Base-by-base conservation (phyloP, 2,888 invertebrate genomes). In the Tubulanus polymorphus region DNA sequence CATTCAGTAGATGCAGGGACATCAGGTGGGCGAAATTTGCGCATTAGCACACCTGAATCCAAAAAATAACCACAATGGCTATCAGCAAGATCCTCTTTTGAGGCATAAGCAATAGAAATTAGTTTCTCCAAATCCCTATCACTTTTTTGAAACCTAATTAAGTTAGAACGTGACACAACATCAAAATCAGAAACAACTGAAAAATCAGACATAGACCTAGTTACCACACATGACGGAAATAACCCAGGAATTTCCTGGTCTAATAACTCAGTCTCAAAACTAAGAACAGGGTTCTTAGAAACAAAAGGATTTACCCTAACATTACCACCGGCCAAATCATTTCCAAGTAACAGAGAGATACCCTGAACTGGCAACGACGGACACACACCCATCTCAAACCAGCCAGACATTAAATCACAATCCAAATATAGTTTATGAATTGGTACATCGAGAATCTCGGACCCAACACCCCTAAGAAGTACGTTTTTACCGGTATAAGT, bases 401-500 rank as follows among this genome's bases (percentile, higher is more conserved):
- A 48, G 12, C 59, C 57, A 46, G 55, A 47, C 25, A 57, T 49
- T 29, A 59, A 52, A 18, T 59, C 57, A 37, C 56, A 58, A 1
- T 28, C 15, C 30, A 56, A 29, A 50, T 54, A 20, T n/a, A 62
- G 32, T 30, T 28, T 23, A 56, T 61, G 53, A 18, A 59, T 51
- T 46, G 53, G 59, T 5, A 63, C 63, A 48, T 37, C 56, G 37
- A 18, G 18, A 15, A 49, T 56, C 46, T 62, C 58, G n/a, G n/a
- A n/a, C n/a, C n/a, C n/a, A 23, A 59, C 57, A 27, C 60, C 59
- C 53, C 59, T 51, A 30, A 57, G 51, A 49, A 60, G 53, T 37
- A 61, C 57, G 48, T 41, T 53, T 12, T 35, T 29, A 35, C 54
- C 51, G 29, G 55, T 41, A 49, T 30, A 59, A 35, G 55, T 35